These are phyloP conservation scores for Fabriciana adippe DNA, from an alignment of 2,888 invertebrate species.

Conservation along the genomic window DNA sequence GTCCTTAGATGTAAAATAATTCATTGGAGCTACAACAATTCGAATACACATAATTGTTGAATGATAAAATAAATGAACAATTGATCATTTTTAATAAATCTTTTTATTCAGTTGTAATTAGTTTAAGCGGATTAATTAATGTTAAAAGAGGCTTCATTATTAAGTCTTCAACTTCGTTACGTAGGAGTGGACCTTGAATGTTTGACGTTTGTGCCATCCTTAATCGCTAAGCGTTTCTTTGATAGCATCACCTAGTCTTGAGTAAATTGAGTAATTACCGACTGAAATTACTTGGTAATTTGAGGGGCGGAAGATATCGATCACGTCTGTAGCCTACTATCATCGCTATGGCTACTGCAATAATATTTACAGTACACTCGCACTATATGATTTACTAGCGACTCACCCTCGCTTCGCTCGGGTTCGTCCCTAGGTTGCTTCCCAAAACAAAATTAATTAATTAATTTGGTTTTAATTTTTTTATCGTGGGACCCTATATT, in stretches of 20 bases:
- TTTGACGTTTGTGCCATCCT: constrained; percentile 16
- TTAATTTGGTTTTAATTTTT: too few relatives aligned
- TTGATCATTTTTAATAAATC: too few relatives aligned
- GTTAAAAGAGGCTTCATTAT: constrained; percentile 15
- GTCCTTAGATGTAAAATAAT: too few relatives aligned
- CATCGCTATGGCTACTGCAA: constrained; percentile 23
- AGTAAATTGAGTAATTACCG: constrained; percentile 76
- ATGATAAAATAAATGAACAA: too few relatives aligned
- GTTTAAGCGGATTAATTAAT: constrained; percentile 18
- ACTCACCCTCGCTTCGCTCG: too few relatives aligned
- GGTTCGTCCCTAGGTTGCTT: too few relatives aligned
- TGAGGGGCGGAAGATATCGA: constrained; percentile 66
- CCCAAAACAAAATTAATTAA: too few relatives aligned
- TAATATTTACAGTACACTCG: neutral
- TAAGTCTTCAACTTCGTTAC: constrained; percentile 12
- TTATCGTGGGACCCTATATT: too few relatives aligned
- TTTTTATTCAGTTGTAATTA: too few relatives aligned
- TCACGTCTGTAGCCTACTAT: constrained; percentile 51
- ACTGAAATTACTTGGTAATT: constrained; percentile 68
- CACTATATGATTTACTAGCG: too few relatives aligned
- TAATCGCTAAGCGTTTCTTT: constrained; percentile 53
- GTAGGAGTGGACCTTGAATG: constrained; percentile 19
- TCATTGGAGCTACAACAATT: too few relatives aligned
- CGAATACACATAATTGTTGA: too few relatives aligned
- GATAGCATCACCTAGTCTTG: constrained; percentile 64